Evolutionary conservation across 2,888 invertebrate genomes (phyloP), one percentile per base, ranked within the genome.

Genomic region (Heliconius cydno): DNA sequence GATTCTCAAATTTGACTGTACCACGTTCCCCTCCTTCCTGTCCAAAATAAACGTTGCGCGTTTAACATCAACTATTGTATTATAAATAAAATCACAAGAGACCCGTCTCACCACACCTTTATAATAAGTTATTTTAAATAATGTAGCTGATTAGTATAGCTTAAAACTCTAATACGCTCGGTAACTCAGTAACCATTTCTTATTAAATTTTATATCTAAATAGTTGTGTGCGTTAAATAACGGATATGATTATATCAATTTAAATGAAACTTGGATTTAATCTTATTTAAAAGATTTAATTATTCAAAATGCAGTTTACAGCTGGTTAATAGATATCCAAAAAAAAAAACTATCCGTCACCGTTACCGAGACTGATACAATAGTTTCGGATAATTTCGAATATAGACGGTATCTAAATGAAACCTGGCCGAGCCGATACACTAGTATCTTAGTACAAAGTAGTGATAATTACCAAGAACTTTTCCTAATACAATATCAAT

Each of bases 21-120:
- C 13, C 65, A 66, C 41, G 75, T 75, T 66, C 66, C 34, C 7
- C 65, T 46, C 63, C 52, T 12, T n/a, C 65, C 5, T 66, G 28
- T 66, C 46, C 75, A 75, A 75, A 75, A 65, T 46, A 41, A 65
- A 46, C 66, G 46, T 75, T 46, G 65, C 75, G 73, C 73, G 73
- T 73, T 73, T 60, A 34, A 73, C 25, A 73, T 73, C 73, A 73
- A 60, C 73, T 34, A 73, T 60, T 15, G 15, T 28, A 38, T 46
- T 63, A 65, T 41, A 65, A 75, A 38, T 75, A 28, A 65, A 75
- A 75, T 63, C 38, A 65, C 25, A 65, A 63, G 28, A 41, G 65
- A 65, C 75, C 75, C 46, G 65, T 75, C 65, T 65, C 75, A 75
- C 75, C 65, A 65, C 75, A 5, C 28, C 75, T 30, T 65, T 28